Evolutionary conservation across 2,888 invertebrate species (phyloP).

Genomic region (Lathronympha strigana): DNA sequence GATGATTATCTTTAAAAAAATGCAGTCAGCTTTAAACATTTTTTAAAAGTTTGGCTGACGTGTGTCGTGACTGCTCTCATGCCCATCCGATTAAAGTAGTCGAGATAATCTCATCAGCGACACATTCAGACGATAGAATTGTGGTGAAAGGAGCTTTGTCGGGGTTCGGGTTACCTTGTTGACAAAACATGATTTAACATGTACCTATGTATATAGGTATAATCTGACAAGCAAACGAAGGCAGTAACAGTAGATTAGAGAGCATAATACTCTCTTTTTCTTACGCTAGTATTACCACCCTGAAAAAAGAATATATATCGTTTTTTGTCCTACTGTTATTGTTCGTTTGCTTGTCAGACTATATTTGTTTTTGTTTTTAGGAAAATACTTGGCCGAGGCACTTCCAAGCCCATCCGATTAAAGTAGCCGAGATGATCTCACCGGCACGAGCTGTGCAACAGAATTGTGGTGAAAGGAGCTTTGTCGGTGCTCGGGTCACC

Average conservation of each 20-base stretch:
- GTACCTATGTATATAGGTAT: no score
- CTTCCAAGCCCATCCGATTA: background rate
- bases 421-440: constrained; percentile 29
- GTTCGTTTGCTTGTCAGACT: no score
- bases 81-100: constrained; percentile 10
- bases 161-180: constrained; percentile 13
- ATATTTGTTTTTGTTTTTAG: background rate
- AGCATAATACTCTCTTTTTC: no score
- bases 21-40: no score
- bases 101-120: constrained; percentile 27
- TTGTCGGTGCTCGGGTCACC: constrained; percentile 16
- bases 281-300: no score
- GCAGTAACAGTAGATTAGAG: no score
- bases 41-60: no score
- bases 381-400: background rate
- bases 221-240: no score
- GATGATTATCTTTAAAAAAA: no score
- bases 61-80: no score
- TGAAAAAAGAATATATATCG: no score
- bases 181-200: background rate
- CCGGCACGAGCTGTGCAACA: background rate
- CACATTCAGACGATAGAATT: background rate
- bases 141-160: constrained; percentile 32
- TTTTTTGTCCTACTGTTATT: no score
- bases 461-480: constrained; percentile 32